A percentile compares a stretch with the other conserved stretches of the same genome.
phyloP scores from a whole-genome alignment of 2,113 vertebrate species.

The Neopipo cinnamomea region DNA sequence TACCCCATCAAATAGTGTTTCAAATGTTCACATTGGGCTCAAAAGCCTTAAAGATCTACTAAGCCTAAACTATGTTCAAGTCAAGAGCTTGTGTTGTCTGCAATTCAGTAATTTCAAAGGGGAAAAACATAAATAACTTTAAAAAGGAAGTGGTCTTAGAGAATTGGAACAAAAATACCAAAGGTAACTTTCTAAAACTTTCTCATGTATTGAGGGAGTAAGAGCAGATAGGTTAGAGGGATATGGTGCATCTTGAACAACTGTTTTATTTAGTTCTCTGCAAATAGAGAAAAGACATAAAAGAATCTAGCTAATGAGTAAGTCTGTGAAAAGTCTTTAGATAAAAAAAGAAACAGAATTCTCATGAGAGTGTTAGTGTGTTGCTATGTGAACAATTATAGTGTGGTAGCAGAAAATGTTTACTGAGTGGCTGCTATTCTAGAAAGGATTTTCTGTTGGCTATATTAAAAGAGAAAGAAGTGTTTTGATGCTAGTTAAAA shows the following conservation, averaged over 20 bases:
- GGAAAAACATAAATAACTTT: conserved; percentile 23
- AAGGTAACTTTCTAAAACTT: conserved; percentile 27
- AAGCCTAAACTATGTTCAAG: not conserved
- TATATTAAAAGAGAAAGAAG: conserved; percentile 18
- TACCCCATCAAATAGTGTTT: conserved; percentile 2
- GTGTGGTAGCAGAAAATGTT: conserved; percentile 31
- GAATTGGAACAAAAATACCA: conserved; percentile 55
- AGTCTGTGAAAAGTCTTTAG: conserved; percentile 40
- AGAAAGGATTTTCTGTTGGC: conserved; percentile 32
- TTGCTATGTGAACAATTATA: conserved; percentile 61
- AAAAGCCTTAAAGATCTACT: conserved; percentile 48
- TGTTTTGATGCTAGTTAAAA: conserved; percentile 40
- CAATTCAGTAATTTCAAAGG: conserved; percentile 15
- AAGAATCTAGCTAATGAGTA: conserved; percentile 38
- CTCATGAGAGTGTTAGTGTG: conserved; percentile 11
- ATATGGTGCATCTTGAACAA: conserved; percentile 23
- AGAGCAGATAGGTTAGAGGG: conserved; percentile 37
- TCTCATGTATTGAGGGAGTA: conserved; percentile 40
- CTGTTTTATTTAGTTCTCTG: conserved; percentile 46
- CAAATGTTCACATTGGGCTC: conserved; percentile 32
- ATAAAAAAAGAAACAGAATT: conserved; percentile 60
- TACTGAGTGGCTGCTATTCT: not conserved
- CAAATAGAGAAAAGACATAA: conserved; percentile 46
- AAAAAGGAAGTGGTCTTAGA: conserved; percentile 19
- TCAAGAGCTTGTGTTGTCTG: conserved; percentile 46